These are phyloP conservation scores for Erpetoichthys calabaricus DNA, from an alignment of 2,797 vertebrate genomes.

Conservation along the genomic window DNA sequence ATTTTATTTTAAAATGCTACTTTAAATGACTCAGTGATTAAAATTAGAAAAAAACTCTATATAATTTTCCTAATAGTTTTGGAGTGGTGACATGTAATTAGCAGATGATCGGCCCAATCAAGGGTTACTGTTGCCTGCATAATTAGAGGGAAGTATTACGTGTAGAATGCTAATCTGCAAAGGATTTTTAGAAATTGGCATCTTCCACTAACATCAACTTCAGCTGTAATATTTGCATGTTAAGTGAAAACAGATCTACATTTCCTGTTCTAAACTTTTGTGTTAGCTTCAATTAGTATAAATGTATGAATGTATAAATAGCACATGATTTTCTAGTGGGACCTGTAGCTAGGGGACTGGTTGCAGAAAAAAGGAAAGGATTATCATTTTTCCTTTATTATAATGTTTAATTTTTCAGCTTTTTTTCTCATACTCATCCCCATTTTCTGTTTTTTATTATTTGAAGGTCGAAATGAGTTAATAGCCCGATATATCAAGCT, in stretches of 20 bases:
- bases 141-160: slow-evolving; percentile 52
- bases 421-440: too few species aligned
- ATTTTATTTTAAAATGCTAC: slow-evolving; percentile 27
- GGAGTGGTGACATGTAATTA: slow-evolving; percentile 57
- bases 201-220: background rate
- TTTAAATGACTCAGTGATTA: slow-evolving; percentile 59
- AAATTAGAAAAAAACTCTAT: slow-evolving; percentile 34
- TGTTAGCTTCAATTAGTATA: background rate
- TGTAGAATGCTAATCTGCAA: slow-evolving; percentile 52
- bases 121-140: slow-evolving; percentile 49
- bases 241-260: background rate
- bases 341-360: too few species aligned
- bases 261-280: background rate
- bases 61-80: slow-evolving; percentile 68
- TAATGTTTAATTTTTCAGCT: too few species aligned
- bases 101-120: slow-evolving; percentile 65
- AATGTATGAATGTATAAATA: background rate
- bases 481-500: slow-evolving; percentile 99
- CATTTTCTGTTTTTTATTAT: slow-evolving; percentile 17
- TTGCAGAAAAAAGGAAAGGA: background rate
- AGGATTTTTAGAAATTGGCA: slow-evolving; percentile 9
- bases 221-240: background rate
- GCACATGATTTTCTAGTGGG: background rate
- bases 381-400: background rate
- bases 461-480: slow-evolving; percentile 93